Conservation (phyloP, 53 echinoderm and acorn worm species). For the Crossaster papposus region DNA sequence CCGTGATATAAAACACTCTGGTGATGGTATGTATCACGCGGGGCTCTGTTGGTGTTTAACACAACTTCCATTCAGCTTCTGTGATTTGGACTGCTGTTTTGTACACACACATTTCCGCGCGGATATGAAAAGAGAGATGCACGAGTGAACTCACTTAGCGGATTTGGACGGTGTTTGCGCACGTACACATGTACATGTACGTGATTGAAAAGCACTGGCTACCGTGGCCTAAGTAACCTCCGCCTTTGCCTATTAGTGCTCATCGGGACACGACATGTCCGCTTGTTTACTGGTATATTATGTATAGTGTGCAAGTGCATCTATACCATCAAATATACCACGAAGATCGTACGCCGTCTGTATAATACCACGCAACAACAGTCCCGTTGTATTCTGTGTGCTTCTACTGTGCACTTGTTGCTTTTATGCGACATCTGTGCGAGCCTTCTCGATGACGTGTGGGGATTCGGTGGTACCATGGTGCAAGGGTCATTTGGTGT, state of each 20-base stretch:
- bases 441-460: not conserved
- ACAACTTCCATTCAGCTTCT: slow-evolving; percentile 35
- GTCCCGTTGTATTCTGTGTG: not conserved
- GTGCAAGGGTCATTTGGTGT: slow-evolving; percentile 43
- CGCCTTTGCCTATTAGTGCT: no score
- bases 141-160: slow-evolving; percentile 30
- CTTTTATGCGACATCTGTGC: slow-evolving; percentile 39
- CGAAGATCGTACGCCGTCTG: not conserved
- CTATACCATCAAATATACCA: slow-evolving; percentile 20
- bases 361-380: slow-evolving; percentile 4
- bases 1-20: not conserved
- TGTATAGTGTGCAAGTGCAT: not conserved
- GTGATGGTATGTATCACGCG: not conserved
- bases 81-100: slow-evolving; percentile 33
- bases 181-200: not conserved
- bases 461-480: slow-evolving; percentile 10
- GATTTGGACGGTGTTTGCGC: slow-evolving; percentile 42
- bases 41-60: not conserved
- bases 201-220: not conserved
- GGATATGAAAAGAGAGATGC: slow-evolving; percentile 16
- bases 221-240: not conserved
- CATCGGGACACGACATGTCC: not conserved
- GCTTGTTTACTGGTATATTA: not conserved
- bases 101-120: slow-evolving; percentile 36
- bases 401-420: slow-evolving; percentile 38